Evolutionary conservation across 2,113 vertebrate species (phyloP), one percentile per base, ranked within the genome.

Genomic region (Emydura subglobosa): DNA sequence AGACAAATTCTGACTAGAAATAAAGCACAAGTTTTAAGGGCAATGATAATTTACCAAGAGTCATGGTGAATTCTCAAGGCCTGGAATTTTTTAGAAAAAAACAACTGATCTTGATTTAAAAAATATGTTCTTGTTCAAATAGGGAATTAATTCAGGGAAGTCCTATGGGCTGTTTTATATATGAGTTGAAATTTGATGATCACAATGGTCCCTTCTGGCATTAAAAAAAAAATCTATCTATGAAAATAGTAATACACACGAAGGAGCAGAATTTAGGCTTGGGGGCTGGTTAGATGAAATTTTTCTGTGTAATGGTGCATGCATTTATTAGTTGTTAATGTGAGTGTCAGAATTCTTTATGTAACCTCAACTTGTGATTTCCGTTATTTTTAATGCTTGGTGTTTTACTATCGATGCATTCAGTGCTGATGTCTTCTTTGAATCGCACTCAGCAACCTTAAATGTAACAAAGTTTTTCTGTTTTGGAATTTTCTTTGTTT

Each of bases 61-160:
- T 50, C 91, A 34, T 57, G 68, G 88, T 81, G 49, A 50, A 91
- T 92, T 94, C 94, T 92, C 51, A 88, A 65, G 31, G 68, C 31
- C 59, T 85, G 50, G n/a, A 94, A 96, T 90, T 12, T 65, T 96
- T 92, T 79, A 87, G 92, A 57, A 57, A 94, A 83, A 83, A 83
- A 82, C 88, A 81, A 51, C 83, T 59, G 39, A 74, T 88, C 19
- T 65, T 97, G 95, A 94, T 21, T 59, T 87, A 86, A 85, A 92
- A 88, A 53, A 50, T 82, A 10, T 10, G 53, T 84, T 1, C 0
- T 13, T 93, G 29, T 49, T 94, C 53, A 84, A 85, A 47, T 6
- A 47, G 78, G 13, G 5, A 91, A 83, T 74, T 49, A 51, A 47
- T 83, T 79, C 83, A 79, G 92, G 31, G 9, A 82, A 13, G 21